Conservation (phyloP, 2,113 vertebrate species). For the Crotalus viridis region DNA sequence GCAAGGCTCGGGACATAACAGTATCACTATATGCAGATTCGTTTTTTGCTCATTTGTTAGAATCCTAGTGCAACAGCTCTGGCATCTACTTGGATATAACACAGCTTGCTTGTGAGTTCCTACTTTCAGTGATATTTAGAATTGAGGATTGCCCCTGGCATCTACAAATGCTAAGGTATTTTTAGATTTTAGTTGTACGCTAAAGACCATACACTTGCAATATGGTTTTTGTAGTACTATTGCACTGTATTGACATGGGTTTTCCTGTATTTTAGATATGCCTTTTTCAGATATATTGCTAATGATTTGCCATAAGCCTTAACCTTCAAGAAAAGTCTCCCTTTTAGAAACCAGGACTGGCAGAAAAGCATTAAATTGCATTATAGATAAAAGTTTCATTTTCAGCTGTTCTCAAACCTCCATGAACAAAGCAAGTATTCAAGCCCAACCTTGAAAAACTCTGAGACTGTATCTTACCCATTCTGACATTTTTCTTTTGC, state of each 20-base stretch:
- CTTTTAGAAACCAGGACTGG: background rate
- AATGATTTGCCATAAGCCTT: background rate
- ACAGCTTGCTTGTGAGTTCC: background rate
- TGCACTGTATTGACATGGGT: background rate
- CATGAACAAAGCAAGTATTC: background rate
- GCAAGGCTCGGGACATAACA: no score
- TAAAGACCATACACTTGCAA: background rate
- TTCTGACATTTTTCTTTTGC: background rate
- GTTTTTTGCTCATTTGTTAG: background rate
- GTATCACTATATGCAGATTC: background rate
- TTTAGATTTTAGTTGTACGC: background rate
- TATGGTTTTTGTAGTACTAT: background rate
- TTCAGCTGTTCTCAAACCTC: background rate
- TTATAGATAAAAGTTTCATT: background rate
- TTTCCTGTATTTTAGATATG: background rate
- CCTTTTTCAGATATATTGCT: background rate
- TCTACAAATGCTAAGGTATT: background rate
- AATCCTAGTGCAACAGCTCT: accelerated
- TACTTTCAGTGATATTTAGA: background rate
- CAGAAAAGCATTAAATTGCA: background rate
- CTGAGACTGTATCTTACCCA: background rate
- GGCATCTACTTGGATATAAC: background rate
- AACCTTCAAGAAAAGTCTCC: background rate
- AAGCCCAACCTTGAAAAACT: background rate
- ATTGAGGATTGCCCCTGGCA: accelerated